Base-by-base conservation (phyloP, 2,888 invertebrate genomes). In the Morinoia aosen region DNA sequence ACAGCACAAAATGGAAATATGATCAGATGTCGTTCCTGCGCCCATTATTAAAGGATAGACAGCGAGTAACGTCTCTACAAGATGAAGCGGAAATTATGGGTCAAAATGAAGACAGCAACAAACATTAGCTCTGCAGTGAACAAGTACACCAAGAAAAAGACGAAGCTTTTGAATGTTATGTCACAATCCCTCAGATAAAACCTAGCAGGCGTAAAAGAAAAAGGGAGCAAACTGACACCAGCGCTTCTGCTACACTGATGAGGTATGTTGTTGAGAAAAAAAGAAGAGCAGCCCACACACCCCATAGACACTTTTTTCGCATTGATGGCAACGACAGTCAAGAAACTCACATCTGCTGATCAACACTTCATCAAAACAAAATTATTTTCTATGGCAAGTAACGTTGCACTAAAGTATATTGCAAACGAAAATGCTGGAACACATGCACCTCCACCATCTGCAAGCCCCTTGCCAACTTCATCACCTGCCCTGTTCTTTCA, bases 211-310 rank as follows among this genome's bases (percentile, higher is more conserved):
- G 94, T 56, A 96, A 48, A 48, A 48, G 48, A 48, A 48, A 48
- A 48, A 48, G 5, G 48, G 48, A 48, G 48, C 48, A 48, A 93
- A 96, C 58, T 88, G 94, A 95, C 90, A 95, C 95, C 58, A 95
- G 90, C 88, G 94, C 95, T 76, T 96, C 94, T 94, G 96, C 94
- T 95, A 96, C 96, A 94, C 96, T 95, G n/a, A 96, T 95, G 95
- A 93, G 48, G 48, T 48, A 48, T 48, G 2, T 48, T 4, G 48
- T 48, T 48, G 48, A 48, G 48, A 48, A 48, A 96, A 94, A 58
- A 94, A n/a, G n/a, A 95, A 61, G 94, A 94, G 95, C 88, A 5
- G n/a, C 94, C 94, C 39, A 95, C 96, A 14, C 95, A 96, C 33
- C 95, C 96, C 94, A 95, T 95, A 33, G 95, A 95, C 88, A 96